Evolutionary conservation across 2,797 vertebrate species (phyloP), one percentile per base, ranked within the genome.

Genomic region (Molossus molossus): DNA sequence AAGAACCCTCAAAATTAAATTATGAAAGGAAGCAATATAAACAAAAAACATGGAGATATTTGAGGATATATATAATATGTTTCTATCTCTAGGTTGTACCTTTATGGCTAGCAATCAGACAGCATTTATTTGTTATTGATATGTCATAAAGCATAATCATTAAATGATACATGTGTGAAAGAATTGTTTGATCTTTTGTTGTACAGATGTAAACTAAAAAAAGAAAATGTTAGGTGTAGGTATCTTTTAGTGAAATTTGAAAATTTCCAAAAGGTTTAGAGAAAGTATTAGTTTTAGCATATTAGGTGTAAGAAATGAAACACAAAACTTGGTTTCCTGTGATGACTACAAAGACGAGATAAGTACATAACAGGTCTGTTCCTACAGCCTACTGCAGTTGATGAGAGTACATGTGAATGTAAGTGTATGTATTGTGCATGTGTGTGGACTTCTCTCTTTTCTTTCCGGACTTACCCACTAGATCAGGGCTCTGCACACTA

Each of bases 161-260:
- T 94, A 92, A 72, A 45, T 95, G 60, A 79, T 50, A 80, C 5
- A 18, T 13, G 1, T 45, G 2, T 73, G 15, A 75, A 81, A 95
- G 15, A 89, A 77, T 67, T 87, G n/a, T 62, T 58, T 83, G 50
- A 6, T 37, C 1, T 94, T 93, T 91, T 96, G 50, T 73, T 97
- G 17, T 89, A 70, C 75, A 93, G 23, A 40, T 87, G 88, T 48
- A 79, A 88, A 89, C 17, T 86, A 8, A 64, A 94, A 87, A 60
- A 10, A 57, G 65, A 87, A 45, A 92, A 69, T 14, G 2, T 23
- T 90, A 18, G 12, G 20, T 72, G 23, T 91, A 58, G 93, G 69
- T 86, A 53, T 85, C 82, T 83, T 77, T 90, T 75, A 45, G 11
- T 70, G 29, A 92, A 76, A 50, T 76, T 91, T 84, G 77, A 92